Evolutionary conservation across 2,888 invertebrate genomes (phyloP).

Genomic region (Stenchaetothrips biformis): DNA sequence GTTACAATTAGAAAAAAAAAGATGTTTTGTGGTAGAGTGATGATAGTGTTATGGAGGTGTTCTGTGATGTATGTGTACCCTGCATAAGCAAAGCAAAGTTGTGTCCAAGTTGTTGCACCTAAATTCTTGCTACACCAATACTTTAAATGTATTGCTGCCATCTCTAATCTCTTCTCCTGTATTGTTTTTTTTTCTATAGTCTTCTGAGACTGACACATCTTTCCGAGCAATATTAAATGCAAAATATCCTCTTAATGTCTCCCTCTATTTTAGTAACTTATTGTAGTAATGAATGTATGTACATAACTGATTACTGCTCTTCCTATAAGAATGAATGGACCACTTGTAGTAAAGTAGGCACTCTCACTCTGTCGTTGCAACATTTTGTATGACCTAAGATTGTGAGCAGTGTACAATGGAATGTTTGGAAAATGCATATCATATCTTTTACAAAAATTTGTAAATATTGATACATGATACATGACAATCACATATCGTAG

Average conservation of each 20-base stretch:
- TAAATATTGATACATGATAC: conserved; percentile 6
- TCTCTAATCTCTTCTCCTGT: not conserved
- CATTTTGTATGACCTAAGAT: conserved; percentile 11
- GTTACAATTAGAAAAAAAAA: too few species aligned
- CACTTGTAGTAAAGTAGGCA: conserved; percentile 6
- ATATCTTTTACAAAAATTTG: conserved; percentile 14
- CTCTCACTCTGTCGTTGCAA: not conserved
- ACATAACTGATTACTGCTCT: not conserved
- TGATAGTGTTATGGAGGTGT: too few species aligned
- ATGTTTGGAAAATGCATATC: conserved; percentile 21
- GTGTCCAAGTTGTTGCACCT: too few species aligned
- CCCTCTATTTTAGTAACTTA: conserved; percentile 19
- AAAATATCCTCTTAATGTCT: not conserved
- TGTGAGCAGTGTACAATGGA: not conserved
- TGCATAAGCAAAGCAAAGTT: too few species aligned
- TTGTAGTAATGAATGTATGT: not conserved
- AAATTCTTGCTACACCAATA: too few species aligned
- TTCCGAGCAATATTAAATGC: conserved; percentile 3
- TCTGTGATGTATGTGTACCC: too few species aligned
- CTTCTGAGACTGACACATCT: conserved; percentile 1
- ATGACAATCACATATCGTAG: conserved; percentile 25
- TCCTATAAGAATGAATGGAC: conserved; percentile 14
- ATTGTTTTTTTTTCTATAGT: not conserved
- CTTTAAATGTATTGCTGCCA: too few species aligned
- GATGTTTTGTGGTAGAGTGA: too few species aligned